Evolutionary conservation across 1,140 invertebrate genomes (phyloP).

Genomic region (Homalodisca vitripennis): DNA sequence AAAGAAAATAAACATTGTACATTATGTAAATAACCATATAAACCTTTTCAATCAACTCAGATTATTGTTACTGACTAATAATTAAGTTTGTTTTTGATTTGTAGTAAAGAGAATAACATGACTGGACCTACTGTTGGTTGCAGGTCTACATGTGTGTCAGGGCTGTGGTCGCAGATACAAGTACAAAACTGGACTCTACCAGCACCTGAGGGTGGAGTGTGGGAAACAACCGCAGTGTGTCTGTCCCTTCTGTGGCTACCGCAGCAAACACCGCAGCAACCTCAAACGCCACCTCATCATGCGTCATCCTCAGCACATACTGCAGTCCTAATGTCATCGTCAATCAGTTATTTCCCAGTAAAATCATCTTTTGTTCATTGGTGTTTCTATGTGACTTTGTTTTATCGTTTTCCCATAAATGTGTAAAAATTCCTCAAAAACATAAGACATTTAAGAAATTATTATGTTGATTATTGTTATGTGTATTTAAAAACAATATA

Average conservation of each 20-base stretch:
- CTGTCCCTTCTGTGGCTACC: slow-evolving; percentile 20
- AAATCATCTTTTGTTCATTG: too few species aligned
- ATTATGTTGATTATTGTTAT: too few species aligned
- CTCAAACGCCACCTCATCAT: slow-evolving; percentile 30
- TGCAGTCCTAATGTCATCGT: too few species aligned
- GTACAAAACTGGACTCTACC: slow-evolving; percentile 32
- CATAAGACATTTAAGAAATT: too few species aligned
- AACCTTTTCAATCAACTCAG: neutral
- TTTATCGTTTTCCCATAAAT: too few species aligned
- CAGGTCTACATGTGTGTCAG: slow-evolving; percentile 16
- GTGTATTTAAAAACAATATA: too few species aligned
- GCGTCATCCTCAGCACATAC: neutral
- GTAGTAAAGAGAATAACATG: too few species aligned
- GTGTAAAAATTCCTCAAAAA: too few species aligned
- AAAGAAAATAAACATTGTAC: too few species aligned
- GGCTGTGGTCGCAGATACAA: slow-evolving; percentile 38
- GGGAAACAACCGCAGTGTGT: slow-evolving; percentile 47
- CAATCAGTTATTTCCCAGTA: too few species aligned
- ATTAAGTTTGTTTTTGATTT: neutral
- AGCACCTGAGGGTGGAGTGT: slow-evolving; percentile 59
- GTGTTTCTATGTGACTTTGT: too few species aligned
- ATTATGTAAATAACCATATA: neutral
- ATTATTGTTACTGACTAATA: neutral
- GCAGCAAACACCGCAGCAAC: slow-evolving; percentile 46
- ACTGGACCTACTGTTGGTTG: too few species aligned